These are phyloP conservation scores for Drosophila rhopaloa DNA, from an alignment of 1,140 invertebrate species.

Conservation along the genomic window DNA sequence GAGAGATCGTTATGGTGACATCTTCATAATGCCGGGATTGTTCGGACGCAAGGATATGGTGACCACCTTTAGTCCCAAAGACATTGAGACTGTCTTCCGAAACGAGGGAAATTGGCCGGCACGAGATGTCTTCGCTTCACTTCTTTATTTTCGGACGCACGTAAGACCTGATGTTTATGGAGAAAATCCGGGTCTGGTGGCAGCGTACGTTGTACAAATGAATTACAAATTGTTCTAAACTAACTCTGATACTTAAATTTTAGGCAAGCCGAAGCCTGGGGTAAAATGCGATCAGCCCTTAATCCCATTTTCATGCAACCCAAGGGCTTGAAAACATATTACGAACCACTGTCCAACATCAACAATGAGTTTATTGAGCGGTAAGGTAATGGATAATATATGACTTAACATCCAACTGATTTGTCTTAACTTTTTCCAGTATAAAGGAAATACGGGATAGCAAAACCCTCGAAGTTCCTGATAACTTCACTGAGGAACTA, in stretches of 20 bases:
- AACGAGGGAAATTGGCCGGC: slow-evolving; percentile 74
- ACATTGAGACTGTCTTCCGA: slow-evolving; percentile 65
- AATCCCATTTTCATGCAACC: slow-evolving; percentile 78
- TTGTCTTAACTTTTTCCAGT: background rate
- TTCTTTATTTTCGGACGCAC: slow-evolving; percentile 49
- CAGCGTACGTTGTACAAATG: background rate
- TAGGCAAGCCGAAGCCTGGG: slow-evolving; percentile 10
- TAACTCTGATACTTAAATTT: background rate
- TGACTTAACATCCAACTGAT: background rate
- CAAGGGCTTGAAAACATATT: slow-evolving; percentile 53
- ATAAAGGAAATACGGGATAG: slow-evolving; percentile 85
- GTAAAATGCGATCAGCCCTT: slow-evolving; percentile 32
- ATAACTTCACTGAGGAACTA: slow-evolving; percentile 87
- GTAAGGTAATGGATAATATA: too few relatives aligned
- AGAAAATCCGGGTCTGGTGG: background rate
- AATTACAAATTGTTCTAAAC: too few relatives aligned
- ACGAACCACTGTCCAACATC: slow-evolving; percentile 61
- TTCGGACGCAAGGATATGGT: slow-evolving; percentile 63
- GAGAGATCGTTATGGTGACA: slow-evolving; percentile 58
- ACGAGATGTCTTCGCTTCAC: slow-evolving; percentile 48
- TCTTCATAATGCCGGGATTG: slow-evolving; percentile 61
- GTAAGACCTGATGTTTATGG: slow-evolving; percentile 18
- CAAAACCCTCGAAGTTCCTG: slow-evolving; percentile 86
- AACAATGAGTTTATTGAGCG: slow-evolving; percentile 74
- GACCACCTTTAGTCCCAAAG: slow-evolving; percentile 49